Base-by-base conservation (phyloP, 2,797 vertebrate genomes). In the Syndactyla subalaris region DNA sequence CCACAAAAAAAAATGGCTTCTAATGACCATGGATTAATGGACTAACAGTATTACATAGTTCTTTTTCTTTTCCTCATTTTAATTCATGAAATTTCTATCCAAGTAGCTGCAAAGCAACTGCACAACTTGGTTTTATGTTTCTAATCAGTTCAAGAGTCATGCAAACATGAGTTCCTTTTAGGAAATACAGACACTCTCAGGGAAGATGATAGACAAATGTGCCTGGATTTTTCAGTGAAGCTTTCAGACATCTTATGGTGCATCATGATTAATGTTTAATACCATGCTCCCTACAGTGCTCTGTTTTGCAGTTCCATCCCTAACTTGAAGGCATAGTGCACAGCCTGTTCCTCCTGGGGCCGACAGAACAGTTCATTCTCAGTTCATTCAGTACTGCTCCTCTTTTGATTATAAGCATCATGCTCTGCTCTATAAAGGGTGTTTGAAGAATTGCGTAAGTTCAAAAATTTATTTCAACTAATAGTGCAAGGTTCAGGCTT, bases 391-490 rank as follows among this genome's bases (percentile, higher is more conserved):
- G 30, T 16, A 74, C 19, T 62, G 65, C 84, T 74, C 11, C 58
- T 93, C 68, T 94, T 78, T 88, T 95, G 83, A 96, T 82, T 86
- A 82, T 15, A 76, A 45, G 45, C 55, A 89, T 18, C 45, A 32
- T 20, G 29, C 23, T 80, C 67, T 90, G 26, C 68, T 73, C 45
- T 65, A 71, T 10, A 38, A 84, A 59, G 70, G 8, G 18, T 57
- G 49, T 59, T 75, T 75, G 59, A 88, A 93, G 77, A 91, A 76
- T 10, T 61, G 76, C 2, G 0, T 61, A 91, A 87, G 38, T 72
- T 84, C 49, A 96, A 80, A 92, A 82, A 89, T 55, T 72, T 54
- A 68, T 89, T 95, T 94, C 75, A 92, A 9, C 67, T 71, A 93
- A 83, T 19, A 34, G 10, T 71, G 51, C 21, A 63, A 89, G 19